Evolutionary conservation across 2,113 vertebrate species (phyloP).

Genomic region (Craseonycteris thonglongyai): DNA sequence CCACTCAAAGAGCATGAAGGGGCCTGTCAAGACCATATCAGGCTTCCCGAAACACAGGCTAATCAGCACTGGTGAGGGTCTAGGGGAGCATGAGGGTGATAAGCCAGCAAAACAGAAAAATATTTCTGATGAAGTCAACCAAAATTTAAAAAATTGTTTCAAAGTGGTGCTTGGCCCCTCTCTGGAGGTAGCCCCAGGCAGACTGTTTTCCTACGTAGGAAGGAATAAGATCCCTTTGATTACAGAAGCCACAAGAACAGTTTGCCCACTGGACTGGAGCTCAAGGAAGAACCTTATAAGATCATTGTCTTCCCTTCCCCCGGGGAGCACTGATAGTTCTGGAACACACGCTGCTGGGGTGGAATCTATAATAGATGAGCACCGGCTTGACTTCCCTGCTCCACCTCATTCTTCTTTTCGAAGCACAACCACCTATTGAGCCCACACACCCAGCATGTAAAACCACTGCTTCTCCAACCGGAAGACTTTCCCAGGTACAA

Average conservation of each 20-base stretch:
- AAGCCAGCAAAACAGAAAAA: neutral
- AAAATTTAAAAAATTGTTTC: slow-evolving; percentile 1
- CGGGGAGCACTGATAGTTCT: neutral
- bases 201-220: neutral
- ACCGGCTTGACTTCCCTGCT: neutral
- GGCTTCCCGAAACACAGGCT: neutral
- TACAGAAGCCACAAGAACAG: slow-evolving; percentile 47
- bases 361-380: neutral
- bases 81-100: neutral
- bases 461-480: neutral
- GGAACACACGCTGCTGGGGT: neutral
- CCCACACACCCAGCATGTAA: neutral
- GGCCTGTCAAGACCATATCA: no score
- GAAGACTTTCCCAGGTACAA: neutral
- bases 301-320: neutral
- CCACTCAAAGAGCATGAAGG: fast-evolving
- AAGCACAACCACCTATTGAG: neutral
- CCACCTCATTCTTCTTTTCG: neutral
- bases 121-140: neutral
- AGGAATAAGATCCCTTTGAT: slow-evolving; percentile 48
- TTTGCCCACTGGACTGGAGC: slow-evolving; percentile 19
- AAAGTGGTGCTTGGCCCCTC: neutral
- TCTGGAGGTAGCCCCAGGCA: neutral
- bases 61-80: neutral
- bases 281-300: neutral